Base-by-base conservation (phyloP, 1,140 invertebrate species). In the Penaeus japonicus region DNA sequence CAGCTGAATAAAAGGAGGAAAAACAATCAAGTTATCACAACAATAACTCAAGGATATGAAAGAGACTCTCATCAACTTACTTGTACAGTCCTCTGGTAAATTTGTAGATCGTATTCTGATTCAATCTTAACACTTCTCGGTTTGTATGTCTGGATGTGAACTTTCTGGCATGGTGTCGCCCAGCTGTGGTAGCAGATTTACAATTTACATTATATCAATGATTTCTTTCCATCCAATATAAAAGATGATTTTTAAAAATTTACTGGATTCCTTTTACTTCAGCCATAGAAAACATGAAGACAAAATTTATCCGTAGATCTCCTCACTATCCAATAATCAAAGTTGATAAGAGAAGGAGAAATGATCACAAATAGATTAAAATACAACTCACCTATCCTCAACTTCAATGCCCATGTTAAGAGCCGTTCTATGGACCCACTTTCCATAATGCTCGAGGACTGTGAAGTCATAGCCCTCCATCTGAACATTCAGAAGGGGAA, bases 401-500 rank as follows among this genome's bases (percentile, higher is more conserved):
- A 97, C 94, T 91, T 96, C 95, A 85, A 98, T 92, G 54, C 96
- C 95, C 93, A 98, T 93, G 79, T 94, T 93, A 91, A 95, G 94
- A 53, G 96, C 95, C 90, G 96, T 92, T 91, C 94, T 94, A 91
- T 97, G 95, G 78, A 98, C 93, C 91, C 95, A 95, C 91, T 94
- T 95, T 92, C 96, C 96, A 92, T 95, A 97, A 91, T 93, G 95
- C 93, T 98, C 97, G 70, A 98, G 92, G 17, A 96, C 91, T 18
- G 96, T 94, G 93, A 94, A 98, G 92, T 97, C 95, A 91, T 97
- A 97, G 5, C 96, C 95, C 91, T 94, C 96, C 35, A 98, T 92
- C 93, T 96, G 95, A 55, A 98, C 93, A 92, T 97, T 96, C 24
- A 98, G 91, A 30, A 93, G 92, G 59, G 95, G 94, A 93, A 96